Base-by-base conservation (phyloP, 2,888 invertebrate genomes). In the Perithous albicinctus region DNA sequence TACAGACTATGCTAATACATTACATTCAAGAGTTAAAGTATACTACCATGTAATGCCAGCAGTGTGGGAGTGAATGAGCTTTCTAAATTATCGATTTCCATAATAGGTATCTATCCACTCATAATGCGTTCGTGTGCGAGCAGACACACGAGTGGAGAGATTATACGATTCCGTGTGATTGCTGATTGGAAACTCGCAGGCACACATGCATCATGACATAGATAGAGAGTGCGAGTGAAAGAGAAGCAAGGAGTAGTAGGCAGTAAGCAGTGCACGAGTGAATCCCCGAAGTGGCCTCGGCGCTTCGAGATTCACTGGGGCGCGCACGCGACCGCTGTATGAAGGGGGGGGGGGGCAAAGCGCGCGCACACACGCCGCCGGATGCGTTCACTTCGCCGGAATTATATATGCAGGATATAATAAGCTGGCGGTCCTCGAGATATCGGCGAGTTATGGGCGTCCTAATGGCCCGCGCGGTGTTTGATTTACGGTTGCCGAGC, bases 331-430 rank as follows among this genome's bases (percentile, higher is more conserved):
- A 75, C 38, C 35, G 38, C 26, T 38, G 26, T 43, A 26, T 20
- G 29, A 26, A 32, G 38, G 38, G 26, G 23, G 26, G 38, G 67
- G 10, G 41, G 26, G 26, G 26, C 15, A 2, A 8, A 51, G 12
- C 41, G 26, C 63, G 56, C 38, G 32, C 48, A 77, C 74, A 72
- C 69, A 38, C 64, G 32, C 18, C 29, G 75, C 69, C 80, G 85
- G 83, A 85, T 85, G 83, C 80, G 75, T 81, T 80, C 85, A 84
- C 85, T 85, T 84, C 77, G 85, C 86, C 84, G 84, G 89, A 91
- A 91, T 91, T 90, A 91, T 90, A 90, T 89, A 91, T 91, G 92
- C 91, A 87, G 90, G 90, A 89, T 92, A 92, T 92, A 92, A 92
- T 92, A 92, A 92, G 92, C 91, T 89, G 89, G 88, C 88, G 90